Evolutionary conservation across 2,888 invertebrate genomes (phyloP).

Genomic region (Netelia inedita): DNA sequence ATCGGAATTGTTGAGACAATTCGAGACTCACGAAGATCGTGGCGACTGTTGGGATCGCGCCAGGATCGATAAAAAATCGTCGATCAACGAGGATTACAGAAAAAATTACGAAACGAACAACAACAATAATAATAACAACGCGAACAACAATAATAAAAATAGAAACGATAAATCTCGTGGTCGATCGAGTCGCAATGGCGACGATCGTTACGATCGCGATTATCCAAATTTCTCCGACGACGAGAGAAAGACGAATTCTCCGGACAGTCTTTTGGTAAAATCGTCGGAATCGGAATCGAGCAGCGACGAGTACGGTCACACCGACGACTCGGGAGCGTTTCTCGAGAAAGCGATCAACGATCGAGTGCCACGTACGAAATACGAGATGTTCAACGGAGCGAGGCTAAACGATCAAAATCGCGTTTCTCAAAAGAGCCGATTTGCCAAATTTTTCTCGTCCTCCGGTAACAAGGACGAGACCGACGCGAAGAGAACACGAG

Average conservation of each 20-base stretch:
- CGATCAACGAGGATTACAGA: slow-evolving; percentile 78
- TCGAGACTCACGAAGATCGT: slow-evolving; percentile 74
- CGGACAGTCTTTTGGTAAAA: slow-evolving; percentile 84
- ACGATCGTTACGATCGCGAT: slow-evolving; percentile 62
- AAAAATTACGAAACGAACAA: slow-evolving; percentile 80
- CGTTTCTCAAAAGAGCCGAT: slow-evolving; percentile 76
- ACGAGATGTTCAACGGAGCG: slow-evolving; percentile 69
- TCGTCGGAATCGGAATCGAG: slow-evolving; percentile 83
- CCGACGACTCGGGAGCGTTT: slow-evolving; percentile 83
- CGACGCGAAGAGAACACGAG: slow-evolving; percentile 60
- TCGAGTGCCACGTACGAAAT: slow-evolving; percentile 69
- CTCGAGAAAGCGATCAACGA: slow-evolving; percentile 85
- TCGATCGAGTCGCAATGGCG: slow-evolving; percentile 48
- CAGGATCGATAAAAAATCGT: slow-evolving; percentile 70
- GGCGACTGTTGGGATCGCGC: slow-evolving; percentile 63
- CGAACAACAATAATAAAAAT: slow-evolving; percentile 61
- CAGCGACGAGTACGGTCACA: slow-evolving; percentile 86
- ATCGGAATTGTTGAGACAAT: slow-evolving; percentile 80
- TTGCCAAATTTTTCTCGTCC: slow-evolving; percentile 80
- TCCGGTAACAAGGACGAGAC: slow-evolving; percentile 74
- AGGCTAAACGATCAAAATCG: slow-evolving; percentile 64
- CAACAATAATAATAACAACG: slow-evolving; percentile 70
- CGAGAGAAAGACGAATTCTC: slow-evolving; percentile 84
- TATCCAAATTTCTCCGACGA: slow-evolving; percentile 80
- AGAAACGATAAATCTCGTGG: slow-evolving; percentile 62